Evolutionary conservation across 1,140 invertebrate genomes (phyloP).

Genomic region (Vanessa atalanta): DNA sequence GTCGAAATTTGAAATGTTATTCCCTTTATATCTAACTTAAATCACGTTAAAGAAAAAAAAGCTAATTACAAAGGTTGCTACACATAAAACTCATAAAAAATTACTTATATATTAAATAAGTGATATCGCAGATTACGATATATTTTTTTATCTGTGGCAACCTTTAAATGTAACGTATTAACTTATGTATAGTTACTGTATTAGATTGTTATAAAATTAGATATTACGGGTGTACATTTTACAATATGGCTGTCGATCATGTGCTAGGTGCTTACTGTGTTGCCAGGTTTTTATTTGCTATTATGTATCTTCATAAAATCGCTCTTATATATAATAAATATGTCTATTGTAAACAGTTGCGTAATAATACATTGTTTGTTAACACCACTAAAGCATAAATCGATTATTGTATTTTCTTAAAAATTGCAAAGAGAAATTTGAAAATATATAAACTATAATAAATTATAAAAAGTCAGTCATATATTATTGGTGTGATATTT

Average conservation of each 20-base stretch:
- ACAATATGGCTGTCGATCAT: constrained; percentile 52
- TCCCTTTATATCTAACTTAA: constrained; percentile 17
- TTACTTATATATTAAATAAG: neutral
- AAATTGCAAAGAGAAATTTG: too few relatives aligned
- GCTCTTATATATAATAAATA: neutral
- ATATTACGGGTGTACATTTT: constrained; percentile 64
- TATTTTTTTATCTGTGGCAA: constrained; percentile 19
- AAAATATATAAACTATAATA: neutral
- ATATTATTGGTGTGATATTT: constrained; percentile 28
- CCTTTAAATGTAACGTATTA: constrained; percentile 29
- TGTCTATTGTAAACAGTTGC: neutral
- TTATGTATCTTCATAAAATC: constrained; percentile 1
- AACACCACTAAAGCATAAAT: neutral
- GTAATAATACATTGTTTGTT: neutral
- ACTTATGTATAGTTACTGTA: constrained; percentile 48
- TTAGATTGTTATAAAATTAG: constrained; percentile 67
- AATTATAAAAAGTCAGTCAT: constrained; percentile 6
- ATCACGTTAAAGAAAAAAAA: neutral
- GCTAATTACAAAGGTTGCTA: constrained; percentile 2
- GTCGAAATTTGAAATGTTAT: constrained; percentile 15
- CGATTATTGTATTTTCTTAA: constrained; percentile 6
- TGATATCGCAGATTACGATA: constrained; percentile 1
- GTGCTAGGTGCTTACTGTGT: constrained; percentile 60
- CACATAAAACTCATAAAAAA: neutral
- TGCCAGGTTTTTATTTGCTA: constrained; percentile 29